Evolutionary conservation across 2,113 vertebrate species (phyloP), one percentile per base, ranked within the genome.

Genomic region (Podarcis muralis): DNA sequence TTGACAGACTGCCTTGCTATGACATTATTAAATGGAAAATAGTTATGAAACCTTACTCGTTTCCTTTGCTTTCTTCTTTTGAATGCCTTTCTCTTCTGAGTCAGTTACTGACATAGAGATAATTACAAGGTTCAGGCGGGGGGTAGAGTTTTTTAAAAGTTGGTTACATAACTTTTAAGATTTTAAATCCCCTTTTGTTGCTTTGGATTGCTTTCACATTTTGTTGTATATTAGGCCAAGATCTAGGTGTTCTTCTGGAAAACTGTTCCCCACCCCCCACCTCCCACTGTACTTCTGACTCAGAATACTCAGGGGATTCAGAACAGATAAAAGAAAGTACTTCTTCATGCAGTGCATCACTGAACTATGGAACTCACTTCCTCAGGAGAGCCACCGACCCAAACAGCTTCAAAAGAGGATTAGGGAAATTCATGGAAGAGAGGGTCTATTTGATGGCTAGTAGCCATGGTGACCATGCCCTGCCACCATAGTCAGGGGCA

Each of bases 1-100:
- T 68, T 68, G 72, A 77, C 87, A 88, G n/a, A 75, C n/a, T 66
- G 40, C 57, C n/a, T 72, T 88, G 71, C 37, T 66, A 76, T 23
- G 16, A 74, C 27, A n/a, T 71, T 62, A 65, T 48, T 77, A 53
- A 72, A 16, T 76, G 59, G 15, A 76, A 68, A 88, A 66, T 66
- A 88, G 59, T 53, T 53, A 75, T 15, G 13, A 88, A 77, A 77
- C 22, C 13, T 2, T 75, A 37, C 4, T 32, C 32, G 69, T 75
- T 71, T 68, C 85, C 69, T 37, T 71, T 59, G 23, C 20, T 59
- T 81, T 81, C 66, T 87, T 72, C 23, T 35, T 81, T 87, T 59
- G 20, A 72, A 40, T 59, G 20, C 77, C 37, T 69, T 87, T 72
- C 48, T 37, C 43, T 72, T 82, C 18, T 48, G 25, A 87, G 53